A percentile compares a stretch with the other conserved stretches of the same genome.
Conservation (phyloP, 2,888 invertebrate species). For the Trichopoda pennipes region DNA sequence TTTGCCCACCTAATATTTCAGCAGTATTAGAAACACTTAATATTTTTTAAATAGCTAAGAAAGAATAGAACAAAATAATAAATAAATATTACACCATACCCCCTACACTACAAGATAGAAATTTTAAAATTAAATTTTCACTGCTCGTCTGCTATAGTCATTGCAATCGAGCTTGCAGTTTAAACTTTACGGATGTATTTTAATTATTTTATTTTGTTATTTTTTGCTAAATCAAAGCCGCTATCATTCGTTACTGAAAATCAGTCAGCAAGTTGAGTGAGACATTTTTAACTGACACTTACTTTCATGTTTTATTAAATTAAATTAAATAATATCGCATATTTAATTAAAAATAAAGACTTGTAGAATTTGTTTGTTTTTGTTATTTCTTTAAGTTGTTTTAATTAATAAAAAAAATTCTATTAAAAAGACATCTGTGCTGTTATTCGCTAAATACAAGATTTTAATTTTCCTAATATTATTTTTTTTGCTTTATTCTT, state of each 20-base stretch:
- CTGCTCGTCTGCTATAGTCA: no score
- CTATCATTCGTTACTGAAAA: slow-evolving; percentile 11
- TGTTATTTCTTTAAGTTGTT: neutral
- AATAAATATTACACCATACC: no score
- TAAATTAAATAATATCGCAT: slow-evolving; percentile 38
- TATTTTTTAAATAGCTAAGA: no score
- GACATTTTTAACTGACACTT: slow-evolving; percentile 25
- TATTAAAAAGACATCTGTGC: slow-evolving; percentile 23
- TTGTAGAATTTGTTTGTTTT: neutral
- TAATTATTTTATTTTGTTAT: no score
- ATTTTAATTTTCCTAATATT: slow-evolving; percentile 23
- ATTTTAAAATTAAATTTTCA: no score
- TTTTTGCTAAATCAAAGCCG: neutral
- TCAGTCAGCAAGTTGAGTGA: slow-evolving; percentile 47
- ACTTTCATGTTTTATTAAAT: slow-evolving; percentile 19
- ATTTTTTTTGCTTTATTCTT: neutral
- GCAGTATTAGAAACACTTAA: no score
- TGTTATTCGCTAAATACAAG: neutral
- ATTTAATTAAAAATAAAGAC: slow-evolving; percentile 6
- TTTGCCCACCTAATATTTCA: no score
- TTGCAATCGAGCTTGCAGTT: no score
- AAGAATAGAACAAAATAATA: no score
- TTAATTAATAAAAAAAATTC: slow-evolving; percentile 24
- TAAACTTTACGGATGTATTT: neutral
- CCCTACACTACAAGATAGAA: no score